Base-by-base conservation (phyloP, 2,797 vertebrate genomes). In the Acanthopagrus latus region DNA sequence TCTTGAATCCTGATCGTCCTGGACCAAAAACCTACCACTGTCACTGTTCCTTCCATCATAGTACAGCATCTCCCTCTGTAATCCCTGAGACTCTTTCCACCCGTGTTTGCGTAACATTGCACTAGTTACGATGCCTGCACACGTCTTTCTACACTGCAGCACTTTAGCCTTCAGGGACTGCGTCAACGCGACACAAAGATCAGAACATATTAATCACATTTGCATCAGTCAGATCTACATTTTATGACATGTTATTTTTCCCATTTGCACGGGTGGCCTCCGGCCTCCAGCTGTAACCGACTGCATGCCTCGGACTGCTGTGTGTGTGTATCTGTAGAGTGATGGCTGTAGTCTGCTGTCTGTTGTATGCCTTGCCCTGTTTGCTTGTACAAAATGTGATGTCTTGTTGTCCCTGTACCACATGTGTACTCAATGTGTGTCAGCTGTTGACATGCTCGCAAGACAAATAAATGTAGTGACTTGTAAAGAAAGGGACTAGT, bases 321-420 rank as follows among this genome's bases (percentile, higher is more conserved):
- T 27, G 56, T 80, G 82, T 82, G 80, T 84, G 57, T 78, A 57
- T 83, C 72, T 70, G 82, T 79, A 69, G 74, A 83, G 68, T 68
- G 82, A 71, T 17, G 10, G 52, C 63, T 86, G 56, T 56, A 77
- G 82, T 79, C 82, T 43, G 46, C 50, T 77, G 82, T 89, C 70
- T 80, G 81, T 73, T 80, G 64, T 56, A 60, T 9, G 64, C 74
- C 72, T 85, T 68, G 56, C 54, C 38, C 54, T 80, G 58, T 84
- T 80, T 80, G 74, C 77, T 71, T 85, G 86, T 88, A 80, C 43
- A 59, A 77, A 58, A 70, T 77, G 82, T 86, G 38, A 78, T 73
- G 76, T 82, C 20, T 56, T 84, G 58, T 52, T 82, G 74, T 82
- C 74, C 79, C 52, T 89, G 85, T 90, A 86, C 51, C 76, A 57